Conservation (phyloP, 1,140 invertebrate species). For the Apis laboriosa region DNA sequence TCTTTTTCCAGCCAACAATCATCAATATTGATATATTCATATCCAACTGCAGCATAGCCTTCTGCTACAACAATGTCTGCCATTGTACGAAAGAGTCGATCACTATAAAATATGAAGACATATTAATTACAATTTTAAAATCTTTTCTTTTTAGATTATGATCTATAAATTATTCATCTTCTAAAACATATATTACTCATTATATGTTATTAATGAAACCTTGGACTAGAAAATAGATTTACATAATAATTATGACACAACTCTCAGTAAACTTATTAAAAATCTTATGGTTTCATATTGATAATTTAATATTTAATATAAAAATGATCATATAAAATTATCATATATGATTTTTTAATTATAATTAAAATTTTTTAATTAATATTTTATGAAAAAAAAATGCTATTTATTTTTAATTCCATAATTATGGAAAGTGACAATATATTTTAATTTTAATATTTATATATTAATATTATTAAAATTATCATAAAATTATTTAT, state of each 20-base stretch:
- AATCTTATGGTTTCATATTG: not conserved
- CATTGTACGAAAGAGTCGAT: conserved; percentile 95
- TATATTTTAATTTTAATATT: not conserved
- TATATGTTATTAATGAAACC: conserved; percentile 7
- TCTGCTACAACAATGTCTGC: conserved; percentile 93
- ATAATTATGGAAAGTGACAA: no score
- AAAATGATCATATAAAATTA: no score
- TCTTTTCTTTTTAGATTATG: not conserved
- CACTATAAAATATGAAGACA: conserved; percentile 84
- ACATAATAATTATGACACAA: conserved; percentile 10
- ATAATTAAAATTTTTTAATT: conserved; percentile 5
- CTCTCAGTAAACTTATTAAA: conserved; percentile 15
- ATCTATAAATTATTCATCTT: not conserved
- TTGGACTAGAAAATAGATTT: conserved; percentile 19
- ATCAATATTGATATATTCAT: conserved; percentile 96
- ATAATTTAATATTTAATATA: not conserved
- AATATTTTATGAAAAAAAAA: not conserved
- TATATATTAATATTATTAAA: not conserved
- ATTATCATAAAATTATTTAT: not conserved
- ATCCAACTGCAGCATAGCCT: conserved; percentile 94
- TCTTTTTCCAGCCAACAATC: conserved; percentile 96
- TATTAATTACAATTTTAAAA: not conserved
- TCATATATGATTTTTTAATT: not conserved
- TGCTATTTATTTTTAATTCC: not conserved
- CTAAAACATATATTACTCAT: not conserved